phyloP scores from a whole-genome alignment of 2,797 vertebrate genomes.

The Falco rusticolus region DNA sequence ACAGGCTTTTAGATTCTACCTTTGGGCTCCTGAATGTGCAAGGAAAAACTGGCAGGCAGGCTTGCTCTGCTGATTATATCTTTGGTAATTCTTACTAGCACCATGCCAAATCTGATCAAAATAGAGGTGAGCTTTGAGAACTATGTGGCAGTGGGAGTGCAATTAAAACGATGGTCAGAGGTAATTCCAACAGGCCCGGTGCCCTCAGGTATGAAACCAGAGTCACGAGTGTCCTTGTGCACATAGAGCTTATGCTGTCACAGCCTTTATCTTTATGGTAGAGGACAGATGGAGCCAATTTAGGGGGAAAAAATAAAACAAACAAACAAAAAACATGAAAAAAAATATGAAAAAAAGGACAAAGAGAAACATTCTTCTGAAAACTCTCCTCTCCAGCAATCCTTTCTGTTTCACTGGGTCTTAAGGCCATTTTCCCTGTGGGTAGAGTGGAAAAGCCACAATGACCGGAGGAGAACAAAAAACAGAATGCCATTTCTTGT shows the following conservation, averaged over 20 bases:
- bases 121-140: neutral
- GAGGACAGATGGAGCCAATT: neutral
- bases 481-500: neutral
- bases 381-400: neutral
- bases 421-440: neutral
- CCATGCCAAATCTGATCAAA: neutral
- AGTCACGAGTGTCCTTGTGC: neutral
- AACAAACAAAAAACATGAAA: no score
- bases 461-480: slow-evolving; percentile 13
- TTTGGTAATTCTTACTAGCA: neutral
- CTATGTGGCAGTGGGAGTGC: accelerated
- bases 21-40: neutral
- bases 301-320: neutral
- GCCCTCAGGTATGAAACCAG: neutral
- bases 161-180: neutral
- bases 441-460: neutral
- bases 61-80: neutral
- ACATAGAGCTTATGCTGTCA: neutral
- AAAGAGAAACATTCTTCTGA: neutral
- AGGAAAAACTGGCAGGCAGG: neutral
- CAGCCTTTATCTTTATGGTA: neutral
- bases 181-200: neutral
- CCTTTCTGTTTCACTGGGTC: slow-evolving; percentile 4
- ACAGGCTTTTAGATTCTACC: neutral
- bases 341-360: neutral